Percentiles rank a stretch among this genome's conserved stretches.
phyloP scores from a whole-genome alignment of 1,140 invertebrate genomes.

The Capitella teleta region DNA sequence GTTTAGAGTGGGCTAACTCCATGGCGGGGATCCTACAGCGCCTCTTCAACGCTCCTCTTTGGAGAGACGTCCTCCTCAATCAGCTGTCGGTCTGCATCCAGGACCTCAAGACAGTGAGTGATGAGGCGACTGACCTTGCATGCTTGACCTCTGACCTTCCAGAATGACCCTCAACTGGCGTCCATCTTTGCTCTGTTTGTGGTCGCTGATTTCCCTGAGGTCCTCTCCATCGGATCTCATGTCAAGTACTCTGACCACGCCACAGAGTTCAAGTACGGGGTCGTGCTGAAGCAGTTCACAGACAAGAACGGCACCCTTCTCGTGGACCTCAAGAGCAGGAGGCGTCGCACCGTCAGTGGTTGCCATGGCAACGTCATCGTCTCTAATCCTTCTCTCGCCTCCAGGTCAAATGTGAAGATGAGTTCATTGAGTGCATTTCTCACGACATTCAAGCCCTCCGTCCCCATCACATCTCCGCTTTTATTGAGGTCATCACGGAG shows the following conservation, averaged over 20 bases:
- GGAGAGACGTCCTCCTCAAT: constrained; percentile 25
- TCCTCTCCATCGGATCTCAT: constrained; percentile 31
- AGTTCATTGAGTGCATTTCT: constrained; percentile 25
- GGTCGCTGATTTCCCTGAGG: constrained; percentile 37
- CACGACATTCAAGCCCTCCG: constrained; percentile 24
- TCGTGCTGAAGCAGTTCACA: constrained; percentile 37
- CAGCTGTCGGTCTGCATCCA: constrained; percentile 26
- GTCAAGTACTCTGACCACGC: constrained; percentile 28
- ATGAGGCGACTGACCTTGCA: not conserved
- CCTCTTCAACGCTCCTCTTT: constrained; percentile 21
- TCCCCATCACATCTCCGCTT: constrained; percentile 20
- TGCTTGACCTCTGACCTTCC: not conserved
- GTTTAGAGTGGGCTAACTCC: constrained; percentile 34
- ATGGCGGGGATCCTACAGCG: constrained; percentile 29
- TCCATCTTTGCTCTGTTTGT: constrained; percentile 38
- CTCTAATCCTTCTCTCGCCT: not conserved
- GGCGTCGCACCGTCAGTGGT: constrained; percentile 28
- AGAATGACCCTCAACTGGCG: constrained; percentile 10
- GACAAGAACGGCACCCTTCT: constrained; percentile 35
- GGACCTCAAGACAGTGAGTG: constrained; percentile 13
- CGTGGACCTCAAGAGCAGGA: constrained; percentile 31
- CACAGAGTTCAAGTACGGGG: constrained; percentile 28
- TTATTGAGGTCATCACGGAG: constrained; percentile 29
- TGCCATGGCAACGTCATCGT: not conserved
- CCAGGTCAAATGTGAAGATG: constrained; percentile 27